A percentile compares a stretch with the other conserved stretches of the same genome.
These are phyloP conservation scores for Sebastes hubbsi DNA, from an alignment of 2,797 vertebrate genomes.

Conservation along the genomic window DNA sequence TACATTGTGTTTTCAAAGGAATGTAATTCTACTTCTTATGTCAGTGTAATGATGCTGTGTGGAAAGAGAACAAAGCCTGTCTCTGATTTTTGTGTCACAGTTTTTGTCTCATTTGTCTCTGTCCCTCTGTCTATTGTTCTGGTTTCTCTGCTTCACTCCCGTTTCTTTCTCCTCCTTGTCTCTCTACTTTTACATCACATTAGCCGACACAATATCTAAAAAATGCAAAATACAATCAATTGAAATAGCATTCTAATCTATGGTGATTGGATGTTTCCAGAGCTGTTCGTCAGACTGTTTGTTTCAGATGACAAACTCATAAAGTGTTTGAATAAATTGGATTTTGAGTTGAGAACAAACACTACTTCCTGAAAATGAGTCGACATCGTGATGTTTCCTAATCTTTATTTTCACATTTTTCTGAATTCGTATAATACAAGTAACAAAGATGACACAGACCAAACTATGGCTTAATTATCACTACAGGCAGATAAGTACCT, in stretches of 20 bases:
- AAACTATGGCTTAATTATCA: not conserved
- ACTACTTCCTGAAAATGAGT: not conserved
- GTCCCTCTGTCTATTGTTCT: not conserved
- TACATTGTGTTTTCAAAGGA: not conserved
- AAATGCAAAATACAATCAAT: not conserved
- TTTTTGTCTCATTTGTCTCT: not conserved
- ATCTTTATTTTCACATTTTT: not conserved
- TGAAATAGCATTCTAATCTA: not conserved
- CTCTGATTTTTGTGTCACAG: not conserved
- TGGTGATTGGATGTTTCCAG: not conserved
- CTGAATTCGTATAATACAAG: not conserved
- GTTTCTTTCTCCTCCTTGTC: not conserved
- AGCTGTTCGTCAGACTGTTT: not conserved
- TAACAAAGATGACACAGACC: not conserved
- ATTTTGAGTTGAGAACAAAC: not conserved
- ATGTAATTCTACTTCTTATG: not conserved
- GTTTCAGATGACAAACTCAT: not conserved
- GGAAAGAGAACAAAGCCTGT: slow-evolving; percentile 5
- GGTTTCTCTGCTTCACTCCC: not conserved
- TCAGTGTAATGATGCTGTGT: not conserved
- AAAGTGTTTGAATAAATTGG: not conserved
- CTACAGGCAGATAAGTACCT: not conserved
- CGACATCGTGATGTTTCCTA: not conserved
- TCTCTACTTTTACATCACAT: not conserved
- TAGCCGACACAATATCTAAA: not conserved